Percentiles rank a stretch among this genome's conserved stretches.
phyloP scores from a whole-genome alignment of 2,113 vertebrate species.

The Ibidorhyncha struthersii region DNA sequence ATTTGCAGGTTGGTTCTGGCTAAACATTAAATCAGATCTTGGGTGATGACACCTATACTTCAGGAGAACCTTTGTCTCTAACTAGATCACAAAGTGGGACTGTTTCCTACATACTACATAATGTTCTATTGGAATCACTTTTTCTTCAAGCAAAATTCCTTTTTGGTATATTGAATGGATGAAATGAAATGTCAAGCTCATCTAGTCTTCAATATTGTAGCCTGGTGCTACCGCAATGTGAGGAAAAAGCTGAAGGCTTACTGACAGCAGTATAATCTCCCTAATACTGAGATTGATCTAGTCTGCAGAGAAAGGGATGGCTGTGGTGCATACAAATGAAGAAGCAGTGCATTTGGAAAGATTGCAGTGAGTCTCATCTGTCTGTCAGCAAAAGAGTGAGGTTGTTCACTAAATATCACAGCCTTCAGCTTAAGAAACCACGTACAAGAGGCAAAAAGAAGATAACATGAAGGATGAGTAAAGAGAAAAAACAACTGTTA shows the following conservation, averaged over 20 bases:
- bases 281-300: constrained; percentile 15
- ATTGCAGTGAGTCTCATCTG: neutral
- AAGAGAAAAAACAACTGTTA: neutral
- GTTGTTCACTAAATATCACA: neutral
- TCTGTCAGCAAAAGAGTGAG: neutral
- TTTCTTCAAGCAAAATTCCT: neutral
- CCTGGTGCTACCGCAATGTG: neutral
- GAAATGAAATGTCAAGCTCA: neutral
- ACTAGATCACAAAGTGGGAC: neutral
- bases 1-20: neutral
- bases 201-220: neutral
- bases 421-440: neutral
- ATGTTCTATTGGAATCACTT: neutral
- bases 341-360: neutral
- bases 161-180: neutral
- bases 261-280: constrained; percentile 23
- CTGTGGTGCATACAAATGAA: constrained; percentile 24
- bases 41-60: neutral
- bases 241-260: neutral
- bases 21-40: neutral
- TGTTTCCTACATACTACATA: neutral
- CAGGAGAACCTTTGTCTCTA: neutral
- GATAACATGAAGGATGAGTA: neutral
- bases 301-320: neutral
- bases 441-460: neutral